These are phyloP conservation scores for Euura saliciscinereae DNA, from an alignment of 1,140 invertebrate species.

Conservation along the genomic window DNA sequence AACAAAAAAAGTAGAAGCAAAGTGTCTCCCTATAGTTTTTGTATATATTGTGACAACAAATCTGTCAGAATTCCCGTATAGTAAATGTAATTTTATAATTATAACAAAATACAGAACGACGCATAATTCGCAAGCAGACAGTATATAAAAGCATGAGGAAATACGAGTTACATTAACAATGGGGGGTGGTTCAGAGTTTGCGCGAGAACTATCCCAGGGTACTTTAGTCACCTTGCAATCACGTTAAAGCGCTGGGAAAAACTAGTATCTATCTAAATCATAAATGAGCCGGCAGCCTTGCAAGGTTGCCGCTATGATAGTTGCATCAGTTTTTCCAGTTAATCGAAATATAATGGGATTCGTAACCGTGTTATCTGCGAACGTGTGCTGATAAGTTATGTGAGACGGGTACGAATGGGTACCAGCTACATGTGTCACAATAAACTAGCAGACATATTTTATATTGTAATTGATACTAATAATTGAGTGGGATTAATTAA, in stretches of 20 bases:
- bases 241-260: background rate
- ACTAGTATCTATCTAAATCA: too few species aligned
- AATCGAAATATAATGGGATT: too few species aligned
- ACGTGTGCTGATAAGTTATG: too few species aligned
- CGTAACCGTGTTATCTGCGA: too few species aligned
- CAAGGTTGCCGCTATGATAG: background rate
- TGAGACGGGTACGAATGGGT: background rate
- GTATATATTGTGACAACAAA: too few species aligned
- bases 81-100: too few species aligned
- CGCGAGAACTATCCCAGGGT: slow-evolving; percentile 6
- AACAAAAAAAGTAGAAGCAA: too few species aligned
- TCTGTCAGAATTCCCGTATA: too few species aligned
- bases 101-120: too few species aligned
- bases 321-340: too few species aligned
- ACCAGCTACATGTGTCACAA: background rate
- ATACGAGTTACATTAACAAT: background rate
- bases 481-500: background rate
- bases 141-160: background rate
- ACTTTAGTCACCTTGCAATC: background rate
- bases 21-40: too few species aligned
- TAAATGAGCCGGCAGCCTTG: background rate
- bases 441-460: background rate
- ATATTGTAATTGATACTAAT: background rate
- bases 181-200: background rate
- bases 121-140: too few species aligned